Evolutionary conservation across 2,113 vertebrate species (phyloP), one percentile per base, ranked within the genome.

Genomic region (Romanogobio albipinnatus): DNA sequence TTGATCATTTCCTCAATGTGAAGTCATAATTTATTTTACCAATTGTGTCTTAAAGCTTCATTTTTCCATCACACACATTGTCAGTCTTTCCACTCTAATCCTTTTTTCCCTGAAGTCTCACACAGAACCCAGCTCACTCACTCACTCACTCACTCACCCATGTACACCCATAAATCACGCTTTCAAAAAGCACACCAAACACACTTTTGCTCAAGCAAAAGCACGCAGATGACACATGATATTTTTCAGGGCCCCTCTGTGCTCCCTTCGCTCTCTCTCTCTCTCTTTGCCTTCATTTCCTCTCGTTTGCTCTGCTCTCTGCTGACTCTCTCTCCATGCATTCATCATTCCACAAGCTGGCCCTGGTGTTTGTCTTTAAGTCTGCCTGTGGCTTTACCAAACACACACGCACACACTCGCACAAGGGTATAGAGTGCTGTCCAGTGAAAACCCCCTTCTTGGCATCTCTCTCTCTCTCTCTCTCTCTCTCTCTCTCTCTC

Each of bases 231-330:
- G 51, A 73, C 22, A 78, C 33, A 79, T 71, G 36, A 70, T 73
- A 58, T 80, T 71, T 45, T 79, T 80, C 76, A 80, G 36, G 56
- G 64, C 76, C 76, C 53, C 89, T 89, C 51, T 82, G 77, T 87
- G 87, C 88, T 51, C 49, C 49, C 87, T 89, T 88, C 83, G 84
- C 88, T 51, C 59, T 19, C 79, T 22, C 49, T 56, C 53, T 4
- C 49, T 49, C 47, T 89, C 88, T 90, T 87, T 92, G 86, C 82
- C 84, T 91, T 90, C 86, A 90, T 84, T 92, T 94, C 90, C 93
- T 93, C 91, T 93, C 90, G 88, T 90, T 89, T 90, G 86, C 88
- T 88, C 85, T 89, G 19, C 80, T 80, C 82, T 78, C 66, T 86
- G 86, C 86, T 81, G 86, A 89, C 88, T 86, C 86, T 87, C 91